Percentiles rank a stretch among this genome's conserved stretches.
Evolutionary conservation across 2,797 vertebrate species (phyloP).

Genomic region (Dipus sagitta): DNA sequence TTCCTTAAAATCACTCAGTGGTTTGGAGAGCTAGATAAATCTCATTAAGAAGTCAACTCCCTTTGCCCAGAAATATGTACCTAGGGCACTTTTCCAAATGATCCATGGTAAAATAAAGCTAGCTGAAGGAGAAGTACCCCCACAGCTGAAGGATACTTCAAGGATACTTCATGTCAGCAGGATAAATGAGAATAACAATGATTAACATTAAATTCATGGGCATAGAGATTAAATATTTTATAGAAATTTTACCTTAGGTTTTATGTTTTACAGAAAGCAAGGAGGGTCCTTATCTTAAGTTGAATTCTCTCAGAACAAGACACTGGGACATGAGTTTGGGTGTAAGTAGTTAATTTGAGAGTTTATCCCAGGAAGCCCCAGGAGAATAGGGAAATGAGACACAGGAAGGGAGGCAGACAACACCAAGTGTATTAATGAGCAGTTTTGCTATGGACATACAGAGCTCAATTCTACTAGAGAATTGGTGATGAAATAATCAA

Average conservation of each 20-base stretch:
- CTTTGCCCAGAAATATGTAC: conserved; percentile 60
- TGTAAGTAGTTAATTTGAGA: conserved; percentile 37
- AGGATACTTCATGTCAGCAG: conserved; percentile 43
- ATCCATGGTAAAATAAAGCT: neutral
- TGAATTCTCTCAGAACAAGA: conserved; percentile 12
- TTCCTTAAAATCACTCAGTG: conserved; percentile 67
- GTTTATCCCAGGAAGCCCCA: neutral
- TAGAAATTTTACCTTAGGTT: conserved; percentile 32
- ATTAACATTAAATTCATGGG: conserved; percentile 26
- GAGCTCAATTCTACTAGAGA: neutral
- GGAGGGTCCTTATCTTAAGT: neutral
- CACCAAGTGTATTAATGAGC: neutral
- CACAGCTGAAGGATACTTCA: neutral
- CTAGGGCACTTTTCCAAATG: conserved; percentile 61
- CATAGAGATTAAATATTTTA: conserved; percentile 34
- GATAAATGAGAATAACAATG: conserved; percentile 24
- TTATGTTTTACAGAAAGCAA: conserved; percentile 48
- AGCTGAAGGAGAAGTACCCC: conserved; percentile 14
- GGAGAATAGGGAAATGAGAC: neutral
- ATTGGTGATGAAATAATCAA: neutral
- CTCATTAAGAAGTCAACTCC: conserved; percentile 64
- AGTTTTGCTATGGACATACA: neutral
- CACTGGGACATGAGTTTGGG: neutral
- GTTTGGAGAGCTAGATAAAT: conserved; percentile 47
- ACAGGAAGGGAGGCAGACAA: neutral